Evolutionary conservation across 2,888 invertebrate genomes (phyloP).

Genomic region (Drosophila planitibia): DNA sequence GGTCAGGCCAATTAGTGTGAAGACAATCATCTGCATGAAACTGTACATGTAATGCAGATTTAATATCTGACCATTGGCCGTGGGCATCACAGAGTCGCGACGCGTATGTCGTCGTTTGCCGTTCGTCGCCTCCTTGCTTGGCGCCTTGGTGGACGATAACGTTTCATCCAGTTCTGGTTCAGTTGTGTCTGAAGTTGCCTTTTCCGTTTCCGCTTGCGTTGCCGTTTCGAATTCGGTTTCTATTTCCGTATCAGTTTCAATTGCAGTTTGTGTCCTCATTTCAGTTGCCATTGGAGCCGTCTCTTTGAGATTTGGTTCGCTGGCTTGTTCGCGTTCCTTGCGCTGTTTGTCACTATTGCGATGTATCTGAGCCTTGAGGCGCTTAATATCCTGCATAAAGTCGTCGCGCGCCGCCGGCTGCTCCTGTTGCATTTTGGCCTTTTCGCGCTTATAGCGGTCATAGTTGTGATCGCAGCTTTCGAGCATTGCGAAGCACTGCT

Average conservation of each 20-base stretch:
- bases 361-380: conserved; percentile 83
- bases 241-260: conserved; percentile 1
- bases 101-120: conserved; percentile 32
- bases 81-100: conserved; percentile 55
- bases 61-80: conserved; percentile 58
- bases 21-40: conserved; percentile 90
- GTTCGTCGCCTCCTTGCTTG: conserved; percentile 36
- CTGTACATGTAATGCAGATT: conserved; percentile 88
- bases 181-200: conserved; percentile 3
- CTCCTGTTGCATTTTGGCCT: conserved; percentile 73
- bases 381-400: conserved; percentile 84
- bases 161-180: conserved; percentile 39
- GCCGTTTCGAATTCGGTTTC: neutral
- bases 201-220: conserved; percentile 6
- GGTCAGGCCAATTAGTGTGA: conserved; percentile 84
- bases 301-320: conserved; percentile 33
- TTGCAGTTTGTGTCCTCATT: neutral
- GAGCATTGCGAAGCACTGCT: conserved; percentile 79
- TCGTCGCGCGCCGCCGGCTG: conserved; percentile 76
- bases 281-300: conserved; percentile 9
- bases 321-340: conserved; percentile 66
- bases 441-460: conserved; percentile 82
- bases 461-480: conserved; percentile 83
- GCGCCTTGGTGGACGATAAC: conserved; percentile 42
- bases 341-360: conserved; percentile 74